Percentiles rank a stretch among this genome's conserved stretches.
These are phyloP conservation scores for Orchestes rusci DNA, from an alignment of 2,888 invertebrate species.

Conservation along the genomic window DNA sequence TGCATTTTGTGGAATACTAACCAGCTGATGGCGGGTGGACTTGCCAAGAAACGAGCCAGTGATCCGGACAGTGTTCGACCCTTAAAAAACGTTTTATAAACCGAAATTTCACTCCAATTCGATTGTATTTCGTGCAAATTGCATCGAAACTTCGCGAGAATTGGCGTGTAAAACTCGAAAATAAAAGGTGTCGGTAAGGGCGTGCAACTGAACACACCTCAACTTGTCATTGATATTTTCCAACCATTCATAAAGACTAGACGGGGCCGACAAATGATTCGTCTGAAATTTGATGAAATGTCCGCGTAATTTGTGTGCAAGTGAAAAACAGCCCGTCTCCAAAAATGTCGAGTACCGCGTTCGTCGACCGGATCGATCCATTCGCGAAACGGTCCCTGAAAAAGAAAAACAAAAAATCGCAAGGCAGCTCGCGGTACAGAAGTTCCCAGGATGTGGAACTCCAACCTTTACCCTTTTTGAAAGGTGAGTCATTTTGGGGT, in stretches of 20 bases:
- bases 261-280: slow-evolving; percentile 34
- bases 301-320: slow-evolving; percentile 34
- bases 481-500: slow-evolving; percentile 78
- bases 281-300: slow-evolving; percentile 39
- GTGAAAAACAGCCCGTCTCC: too few species aligned
- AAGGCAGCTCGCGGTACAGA: slow-evolving; percentile 97
- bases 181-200: slow-evolving; percentile 32
- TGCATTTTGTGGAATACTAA: slow-evolving; percentile 45
- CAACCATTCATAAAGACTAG: slow-evolving; percentile 38
- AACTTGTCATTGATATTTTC: slow-evolving; percentile 40
- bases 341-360: slow-evolving; percentile 77
- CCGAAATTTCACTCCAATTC: too few species aligned
- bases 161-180: slow-evolving; percentile 12
- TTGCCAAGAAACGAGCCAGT: slow-evolving; percentile 40
- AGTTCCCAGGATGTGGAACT: slow-evolving; percentile 97
- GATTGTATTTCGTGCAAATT: too few species aligned
- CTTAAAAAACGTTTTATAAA: slow-evolving; percentile 4
- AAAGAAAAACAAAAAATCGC: slow-evolving; percentile 97
- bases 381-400: slow-evolving; percentile 96
- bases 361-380: slow-evolving; percentile 99
- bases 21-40: slow-evolving; percentile 48
- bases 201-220: slow-evolving; percentile 40
- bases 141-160: too few species aligned
- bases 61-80: slow-evolving; percentile 33
- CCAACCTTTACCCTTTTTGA: slow-evolving; percentile 90